phyloP scores from a whole-genome alignment of 2,888 invertebrate genomes.

The Drosophila nr. perissopoda region DNA sequence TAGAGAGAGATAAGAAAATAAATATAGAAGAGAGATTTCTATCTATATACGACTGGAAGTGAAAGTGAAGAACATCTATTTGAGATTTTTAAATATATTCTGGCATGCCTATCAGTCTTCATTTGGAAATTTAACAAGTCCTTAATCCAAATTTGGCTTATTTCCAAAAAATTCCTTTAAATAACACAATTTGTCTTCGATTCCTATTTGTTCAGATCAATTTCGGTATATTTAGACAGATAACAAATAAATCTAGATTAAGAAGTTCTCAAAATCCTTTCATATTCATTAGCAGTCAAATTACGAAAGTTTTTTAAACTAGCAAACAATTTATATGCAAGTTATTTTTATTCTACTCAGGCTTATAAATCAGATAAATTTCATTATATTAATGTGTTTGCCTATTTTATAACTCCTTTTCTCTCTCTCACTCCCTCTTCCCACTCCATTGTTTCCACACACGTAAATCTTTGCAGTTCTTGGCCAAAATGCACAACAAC shows the following conservation, averaged over 20 bases:
- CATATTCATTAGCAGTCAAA: not conserved
- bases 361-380: not conserved
- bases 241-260: accelerated
- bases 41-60: not conserved
- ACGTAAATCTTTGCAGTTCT: constrained; percentile 5
- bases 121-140: not conserved
- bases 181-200: not conserved
- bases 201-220: accelerated
- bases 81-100: not conserved
- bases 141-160: not conserved
- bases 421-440: not conserved
- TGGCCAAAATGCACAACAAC: constrained; percentile 16
- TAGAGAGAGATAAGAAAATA: not conserved
- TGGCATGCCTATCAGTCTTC: not conserved
- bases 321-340: not conserved
- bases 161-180: not conserved
- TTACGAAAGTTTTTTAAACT: not conserved
- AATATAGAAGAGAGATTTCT: not conserved
- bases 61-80: not conserved
- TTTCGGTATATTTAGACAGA: not conserved
- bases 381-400: not conserved
- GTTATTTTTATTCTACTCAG: not conserved
- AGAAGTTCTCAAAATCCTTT: not conserved
- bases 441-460: constrained; percentile 3
- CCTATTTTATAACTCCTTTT: not conserved